Conservation (phyloP, 2,113 vertebrate species). For the Cololabis saira region DNA sequence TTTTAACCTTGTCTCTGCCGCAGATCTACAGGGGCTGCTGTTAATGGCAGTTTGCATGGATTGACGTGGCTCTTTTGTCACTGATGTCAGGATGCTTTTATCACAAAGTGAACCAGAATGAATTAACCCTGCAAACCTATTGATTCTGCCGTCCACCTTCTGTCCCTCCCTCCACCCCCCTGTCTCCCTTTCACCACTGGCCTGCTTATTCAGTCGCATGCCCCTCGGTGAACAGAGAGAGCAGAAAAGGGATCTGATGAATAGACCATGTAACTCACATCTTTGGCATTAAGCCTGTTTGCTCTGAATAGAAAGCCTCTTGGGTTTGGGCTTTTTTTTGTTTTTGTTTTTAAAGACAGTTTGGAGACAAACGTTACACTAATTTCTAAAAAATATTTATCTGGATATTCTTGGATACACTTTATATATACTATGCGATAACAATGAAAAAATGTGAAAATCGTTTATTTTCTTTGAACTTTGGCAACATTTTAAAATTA, state of each 20-base stretch:
- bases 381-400: background rate
- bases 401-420: background rate
- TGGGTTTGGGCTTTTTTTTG: background rate
- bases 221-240: slow-evolving; percentile 54
- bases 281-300: slow-evolving; percentile 41
- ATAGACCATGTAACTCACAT: slow-evolving; percentile 50
- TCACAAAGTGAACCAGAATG: slow-evolving; percentile 50
- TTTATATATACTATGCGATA: too few species aligned
- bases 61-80: slow-evolving; percentile 50
- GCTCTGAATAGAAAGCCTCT: slow-evolving; percentile 29
- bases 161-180: slow-evolving; percentile 36
- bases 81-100: slow-evolving; percentile 25
- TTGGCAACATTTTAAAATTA: too few species aligned
- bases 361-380: background rate
- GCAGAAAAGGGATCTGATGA: slow-evolving; percentile 56
- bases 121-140: slow-evolving; percentile 66
- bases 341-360: too few species aligned
- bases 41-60: slow-evolving; percentile 37
- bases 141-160: slow-evolving; percentile 65
- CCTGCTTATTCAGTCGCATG: slow-evolving; percentile 64
- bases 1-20: slow-evolving; percentile 8
- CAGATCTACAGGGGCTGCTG: slow-evolving; percentile 19
- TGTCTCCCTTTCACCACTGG: slow-evolving; percentile 53
- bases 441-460: too few species aligned
- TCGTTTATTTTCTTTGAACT: too few species aligned